Evolutionary conservation across 2,888 invertebrate genomes (phyloP), one percentile per base, ranked within the genome.

Genomic region (Neoascia interrupta): DNA sequence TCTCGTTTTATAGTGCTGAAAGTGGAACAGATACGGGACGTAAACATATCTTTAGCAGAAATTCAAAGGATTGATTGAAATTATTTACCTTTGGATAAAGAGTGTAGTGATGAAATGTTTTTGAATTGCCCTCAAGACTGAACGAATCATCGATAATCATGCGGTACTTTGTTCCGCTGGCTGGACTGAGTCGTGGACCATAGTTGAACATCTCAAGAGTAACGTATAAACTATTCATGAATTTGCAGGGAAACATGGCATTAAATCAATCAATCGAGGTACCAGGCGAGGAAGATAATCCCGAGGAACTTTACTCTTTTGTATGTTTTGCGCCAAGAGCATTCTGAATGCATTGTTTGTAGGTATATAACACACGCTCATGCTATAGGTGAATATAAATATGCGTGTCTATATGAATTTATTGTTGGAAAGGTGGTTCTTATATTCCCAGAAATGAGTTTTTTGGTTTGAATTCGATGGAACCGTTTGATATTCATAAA

Each of bases 61-160:
- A n/a, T n/a, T n/a, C n/a, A n/a, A n/a, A n/a, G n/a, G 36, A 60
- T 36, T 60, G 60, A 60, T 60, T 60, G 54, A 60, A 60, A 60
- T 43, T 60, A 58, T 58, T 58, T 39, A 58, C 45, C 31, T 2
- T n/a, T 60, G 16, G 45, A 36, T 16, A 36, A n/a, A 15, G 3
- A 1, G 11, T 53, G 16, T 43, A 45, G 45, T 13, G 34, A 36
- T 60, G 34, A 45, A 45, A 60, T 45, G 28, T 60, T 45, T 45
- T 45, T 45, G 45, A 23, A 58, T 58, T 41, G 58, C 60, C 60
- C 23, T 21, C 13, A 45, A 45, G 36, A 23, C 36, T n/a, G 34
- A 36, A 26, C 45, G 60, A 60, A 60, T 45, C 60, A 34, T 41
- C 37, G 49, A 63, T 63, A 63, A 63, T 63, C 61, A 49, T 63